A percentile compares a stretch with the other conserved stretches of the same genome.
Conservation (phyloP, 2,797 vertebrate species). For the Darevskia mixta region DNA sequence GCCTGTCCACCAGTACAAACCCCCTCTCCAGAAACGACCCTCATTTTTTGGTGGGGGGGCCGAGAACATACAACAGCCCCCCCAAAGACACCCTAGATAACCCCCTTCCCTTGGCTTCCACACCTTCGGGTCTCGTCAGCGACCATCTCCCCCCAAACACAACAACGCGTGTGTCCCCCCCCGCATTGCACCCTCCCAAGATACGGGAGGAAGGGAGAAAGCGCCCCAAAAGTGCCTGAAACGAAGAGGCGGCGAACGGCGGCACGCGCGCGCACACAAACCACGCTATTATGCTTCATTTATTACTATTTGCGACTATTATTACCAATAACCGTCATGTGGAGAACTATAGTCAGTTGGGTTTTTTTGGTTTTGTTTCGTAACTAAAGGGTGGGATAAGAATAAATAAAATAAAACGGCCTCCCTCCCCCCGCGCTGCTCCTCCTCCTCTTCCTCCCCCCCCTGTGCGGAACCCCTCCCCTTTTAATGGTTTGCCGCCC, state of each 20-base stretch:
- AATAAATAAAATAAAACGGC: too few species aligned
- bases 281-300: too few species aligned
- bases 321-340: too few species aligned
- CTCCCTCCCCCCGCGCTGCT: not conserved
- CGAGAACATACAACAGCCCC: not conserved
- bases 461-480: not conserved
- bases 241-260: not conserved
- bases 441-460: too few species aligned
- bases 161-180: not conserved
- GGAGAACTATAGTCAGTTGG: too few species aligned
- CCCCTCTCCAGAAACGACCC: too few species aligned
- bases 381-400: too few species aligned
- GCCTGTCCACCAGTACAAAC: not conserved
- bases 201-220: not conserved
- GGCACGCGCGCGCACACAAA: too few species aligned
- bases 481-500: not conserved
- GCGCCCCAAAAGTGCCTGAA: too few species aligned
- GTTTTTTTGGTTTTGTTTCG: too few species aligned
- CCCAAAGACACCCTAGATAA: not conserved
- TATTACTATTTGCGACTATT: too few species aligned
- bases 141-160: not conserved
- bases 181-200: not conserved
- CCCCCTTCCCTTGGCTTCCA: not conserved
- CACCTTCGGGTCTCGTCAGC: not conserved
- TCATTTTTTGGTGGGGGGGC: not conserved